Base-by-base conservation (phyloP, 2,113 vertebrate species). In the Astur gentilis region DNA sequence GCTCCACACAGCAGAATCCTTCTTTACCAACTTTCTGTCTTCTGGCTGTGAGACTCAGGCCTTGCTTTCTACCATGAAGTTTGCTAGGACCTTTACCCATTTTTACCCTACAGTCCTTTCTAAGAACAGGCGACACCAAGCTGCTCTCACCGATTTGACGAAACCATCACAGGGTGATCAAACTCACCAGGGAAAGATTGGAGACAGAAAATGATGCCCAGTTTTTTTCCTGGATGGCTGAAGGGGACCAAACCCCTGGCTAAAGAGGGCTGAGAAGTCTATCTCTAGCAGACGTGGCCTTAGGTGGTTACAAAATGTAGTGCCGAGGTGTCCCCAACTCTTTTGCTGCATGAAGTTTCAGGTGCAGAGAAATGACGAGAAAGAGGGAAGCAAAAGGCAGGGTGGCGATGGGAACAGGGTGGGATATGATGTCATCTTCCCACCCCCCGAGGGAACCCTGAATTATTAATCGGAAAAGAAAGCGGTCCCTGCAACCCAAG, bases 391-490 rank as follows among this genome's bases (percentile, higher is more conserved):
- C 49, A 18, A 78, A n/a, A 83, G 16, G 6, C 57, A 87, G 77
- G 91, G 80, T 94, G 91, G 47, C 1, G 0, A 73, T n/a, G 47
- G 77, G 91, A 81, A 88, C 3, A 4, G 65, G 40, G 80, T 87
- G 78, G 52, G 81, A 29, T 70, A 87, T 95, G 95, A 97, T 95
- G 96, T 91, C 95, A 97, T 80, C 67, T 69, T 32, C 92, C 78
- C 6, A 0, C 20, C 49, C 95, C 95, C 40, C 25, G 0, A 13
- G 75, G 83, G 85, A 91, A n/a, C 20, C 67, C 45, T 97, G 89
- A 96, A 97, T 97, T 96, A 97, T 97, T 97, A 85, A 97, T 97
- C 6, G 1, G 42, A 95, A 95, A 71, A 76, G 50, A 96, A 97
- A 95, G 13, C 60, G 1, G 14, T 72, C 61, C 89, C 69, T 96